Conservation (phyloP, 2,888 invertebrate species). For the Gandaritis pyraliata region DNA sequence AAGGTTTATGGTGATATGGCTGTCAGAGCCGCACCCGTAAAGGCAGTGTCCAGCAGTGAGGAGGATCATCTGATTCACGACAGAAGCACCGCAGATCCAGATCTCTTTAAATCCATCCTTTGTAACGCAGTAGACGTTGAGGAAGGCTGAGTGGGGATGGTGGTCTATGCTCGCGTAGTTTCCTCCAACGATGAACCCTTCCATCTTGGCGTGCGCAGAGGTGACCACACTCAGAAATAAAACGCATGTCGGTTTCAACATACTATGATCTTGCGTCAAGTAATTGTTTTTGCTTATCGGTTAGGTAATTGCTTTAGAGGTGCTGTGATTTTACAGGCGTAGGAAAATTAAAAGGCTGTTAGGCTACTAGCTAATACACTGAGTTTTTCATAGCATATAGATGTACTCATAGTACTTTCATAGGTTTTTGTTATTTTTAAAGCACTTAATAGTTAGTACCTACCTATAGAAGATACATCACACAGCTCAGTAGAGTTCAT, state of each 20-base stretch:
- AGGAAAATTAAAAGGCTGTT: slow-evolving; percentile 6
- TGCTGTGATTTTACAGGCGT: slow-evolving; percentile 4
- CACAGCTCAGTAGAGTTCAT: too few relatives aligned
- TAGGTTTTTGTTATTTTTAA: too few relatives aligned
- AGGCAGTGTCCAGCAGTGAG: slow-evolving; percentile 33
- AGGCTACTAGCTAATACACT: too few relatives aligned
- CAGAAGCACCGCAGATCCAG: slow-evolving; percentile 43
- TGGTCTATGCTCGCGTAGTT: slow-evolving; percentile 13
- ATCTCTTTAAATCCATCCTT: slow-evolving; percentile 1
- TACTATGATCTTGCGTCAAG: neutral
- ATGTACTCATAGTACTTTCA: too few relatives aligned
- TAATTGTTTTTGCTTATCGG: slow-evolving; percentile 15
- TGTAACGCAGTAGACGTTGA: slow-evolving; percentile 22
- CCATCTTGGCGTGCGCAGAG: slow-evolving; percentile 18
- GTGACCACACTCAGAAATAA: slow-evolving; percentile 10
- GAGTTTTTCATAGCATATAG: too few relatives aligned
- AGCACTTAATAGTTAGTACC: too few relatives aligned
- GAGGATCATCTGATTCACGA: slow-evolving; percentile 40
- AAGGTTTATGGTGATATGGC: neutral
- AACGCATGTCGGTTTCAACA: slow-evolving; percentile 14
- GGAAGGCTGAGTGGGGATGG: slow-evolving; percentile 36
- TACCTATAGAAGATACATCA: too few relatives aligned
- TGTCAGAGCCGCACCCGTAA: neutral
- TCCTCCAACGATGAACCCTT: slow-evolving; percentile 37
- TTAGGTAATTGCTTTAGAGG: slow-evolving; percentile 12